Evolutionary conservation across 2,888 invertebrate genomes (phyloP), one percentile per base, ranked within the genome.

Genomic region (Syritta pipiens): DNA sequence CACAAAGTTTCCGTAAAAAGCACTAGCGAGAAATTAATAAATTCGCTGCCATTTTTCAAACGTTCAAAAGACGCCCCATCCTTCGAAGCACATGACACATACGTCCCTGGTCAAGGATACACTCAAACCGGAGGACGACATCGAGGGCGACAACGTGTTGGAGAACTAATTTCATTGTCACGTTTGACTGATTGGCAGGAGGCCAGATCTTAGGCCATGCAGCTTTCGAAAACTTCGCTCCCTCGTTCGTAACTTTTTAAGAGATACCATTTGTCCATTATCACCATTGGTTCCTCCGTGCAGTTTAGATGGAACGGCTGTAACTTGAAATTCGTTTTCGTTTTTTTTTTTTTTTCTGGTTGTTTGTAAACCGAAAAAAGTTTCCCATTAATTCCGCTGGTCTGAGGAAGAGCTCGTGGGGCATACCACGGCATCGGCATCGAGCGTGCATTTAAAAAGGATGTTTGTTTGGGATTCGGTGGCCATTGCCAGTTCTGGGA

Each of bases 81-180:
- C 48, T 10, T 30, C 44, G 30, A 14, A 24, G 9, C 37, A 57
- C 20, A 59, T 65, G 77, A 30, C 30, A 60, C 40, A 26, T 17
- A 26, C 4, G 2, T 22, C 28, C 7, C 37, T 55, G 59, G 46
- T 59, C 59, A 65, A 46, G 63, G 63, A 69, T 37, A 32, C 14
- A 46, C n/a, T n/a, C n/a, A n/a, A n/a, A n/a, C n/a, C n/a, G n/a
- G n/a, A n/a, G n/a, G n/a, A n/a, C n/a, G n/a, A n/a, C n/a, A n/a
- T n/a, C n/a, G n/a, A n/a, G 6, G 40, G 26, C 24, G 46, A 57
- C 49, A 26, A 65, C 22, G 60, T 77, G 72, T 72, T 67, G 60
- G 67, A 44, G 53, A 55, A 72, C 59, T 72, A 72, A 60, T 72
- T 77, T 65, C 12, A 14, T 30, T 71, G 77, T 77, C 65, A 71